Conservation (phyloP, 2,888 invertebrate genomes). For the Palloptera scutellata region DNA sequence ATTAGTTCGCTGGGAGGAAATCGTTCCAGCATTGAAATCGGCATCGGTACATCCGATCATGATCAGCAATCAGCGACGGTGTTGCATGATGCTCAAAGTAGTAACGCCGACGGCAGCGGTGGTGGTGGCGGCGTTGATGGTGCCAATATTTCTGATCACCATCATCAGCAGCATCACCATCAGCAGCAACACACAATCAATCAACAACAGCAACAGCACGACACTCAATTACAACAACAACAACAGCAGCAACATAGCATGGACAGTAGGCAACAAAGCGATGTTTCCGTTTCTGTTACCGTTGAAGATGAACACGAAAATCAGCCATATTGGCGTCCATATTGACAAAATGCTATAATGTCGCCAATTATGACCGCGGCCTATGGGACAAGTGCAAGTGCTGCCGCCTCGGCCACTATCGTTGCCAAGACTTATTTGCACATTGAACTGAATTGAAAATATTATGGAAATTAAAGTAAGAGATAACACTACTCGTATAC, state of each 20-base stretch:
- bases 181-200: conserved; percentile 56
- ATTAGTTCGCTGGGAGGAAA: conserved; percentile 67
- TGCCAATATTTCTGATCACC: background rate
- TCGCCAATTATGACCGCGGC: too few species aligned
- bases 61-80: conserved; percentile 37
- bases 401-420: conserved; percentile 23
- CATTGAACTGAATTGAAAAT: conserved; percentile 54
- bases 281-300: conserved; percentile 30
- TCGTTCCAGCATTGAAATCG: conserved; percentile 69
- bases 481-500: background rate
- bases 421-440: conserved; percentile 48
- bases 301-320: conserved; percentile 63
- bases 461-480: background rate
- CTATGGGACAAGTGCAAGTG: background rate
- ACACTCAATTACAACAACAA: conserved; percentile 53
- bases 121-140: conserved; percentile 31
- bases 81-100: conserved; percentile 30
- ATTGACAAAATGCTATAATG: conserved; percentile 65
- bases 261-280: conserved; percentile 23
- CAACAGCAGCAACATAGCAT: conserved; percentile 31
- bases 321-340: conserved; percentile 78
- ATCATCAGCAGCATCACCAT: conserved; percentile 59
- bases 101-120: conserved; percentile 31
- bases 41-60: conserved; percentile 61
- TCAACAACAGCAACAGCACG: conserved; percentile 56